Conservation (phyloP, 2,797 vertebrate species). For the Hemitrygon akajei region DNA sequence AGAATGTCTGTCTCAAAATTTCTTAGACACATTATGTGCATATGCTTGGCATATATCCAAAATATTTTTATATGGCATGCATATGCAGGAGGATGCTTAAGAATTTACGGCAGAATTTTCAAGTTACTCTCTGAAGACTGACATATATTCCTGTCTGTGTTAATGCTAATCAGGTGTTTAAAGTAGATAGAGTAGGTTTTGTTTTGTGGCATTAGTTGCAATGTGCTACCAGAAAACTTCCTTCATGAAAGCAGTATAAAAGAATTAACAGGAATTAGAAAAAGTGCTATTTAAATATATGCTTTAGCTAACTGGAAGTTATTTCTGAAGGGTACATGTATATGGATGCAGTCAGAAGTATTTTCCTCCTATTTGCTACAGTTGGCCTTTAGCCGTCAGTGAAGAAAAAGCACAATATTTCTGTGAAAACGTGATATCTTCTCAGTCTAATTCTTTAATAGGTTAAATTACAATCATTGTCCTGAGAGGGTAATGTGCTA, state of each 20-base stretch:
- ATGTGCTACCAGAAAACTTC: not conserved
- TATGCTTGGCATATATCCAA: conserved; percentile 24
- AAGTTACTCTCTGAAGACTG: conserved; percentile 4
- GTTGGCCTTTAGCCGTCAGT: not conserved
- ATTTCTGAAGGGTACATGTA: not conserved
- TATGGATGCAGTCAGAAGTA: not conserved
- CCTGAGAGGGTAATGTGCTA: not conserved
- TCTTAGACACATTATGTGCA: conserved; percentile 23
- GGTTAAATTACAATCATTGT: not conserved
- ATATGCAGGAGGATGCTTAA: not conserved
- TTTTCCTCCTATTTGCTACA: not conserved
- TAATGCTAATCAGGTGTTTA: conserved; percentile 21
- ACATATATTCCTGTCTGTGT: not conserved
- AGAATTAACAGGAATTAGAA: not conserved
- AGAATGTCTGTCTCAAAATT: not conserved
- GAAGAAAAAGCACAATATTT: not conserved
- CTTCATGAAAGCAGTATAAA: not conserved
- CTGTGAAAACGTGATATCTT: not conserved
- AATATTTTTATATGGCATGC: conserved; percentile 33
- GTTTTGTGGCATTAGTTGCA: not conserved
- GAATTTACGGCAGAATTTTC: conserved; percentile 19
- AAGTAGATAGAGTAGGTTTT: conserved; percentile 18
- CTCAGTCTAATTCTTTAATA: not conserved
- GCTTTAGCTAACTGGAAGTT: not conserved
- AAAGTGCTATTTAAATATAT: not conserved